Percentiles rank a stretch among this genome's conserved stretches.
phyloP scores from a whole-genome alignment of 2,113 vertebrate species.

The Zosterops borbonicus region DNA sequence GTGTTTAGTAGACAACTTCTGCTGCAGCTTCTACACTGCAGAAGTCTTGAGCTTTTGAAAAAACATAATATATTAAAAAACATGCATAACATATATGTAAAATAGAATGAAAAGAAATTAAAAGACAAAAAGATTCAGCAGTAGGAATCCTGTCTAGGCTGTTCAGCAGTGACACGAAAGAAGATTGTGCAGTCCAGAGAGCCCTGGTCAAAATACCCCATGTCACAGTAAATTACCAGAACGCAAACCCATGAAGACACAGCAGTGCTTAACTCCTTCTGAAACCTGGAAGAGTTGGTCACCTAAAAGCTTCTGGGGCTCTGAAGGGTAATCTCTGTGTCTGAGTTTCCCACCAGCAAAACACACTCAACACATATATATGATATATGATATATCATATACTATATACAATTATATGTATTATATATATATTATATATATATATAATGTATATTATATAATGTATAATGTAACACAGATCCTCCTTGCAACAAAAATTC shows the following conservation, averaged over 20 bases:
- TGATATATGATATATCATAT: too few species aligned
- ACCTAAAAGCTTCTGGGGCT: neutral
- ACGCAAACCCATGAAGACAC: neutral
- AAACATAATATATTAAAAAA: neutral
- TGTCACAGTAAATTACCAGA: neutral
- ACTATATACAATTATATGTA: too few species aligned
- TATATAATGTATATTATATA: too few species aligned
- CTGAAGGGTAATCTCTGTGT: neutral
- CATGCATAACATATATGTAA: neutral
- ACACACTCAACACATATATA: rapidly evolving
- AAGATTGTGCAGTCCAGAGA: neutral
- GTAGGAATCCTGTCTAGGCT: neutral
- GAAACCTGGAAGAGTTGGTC: neutral
- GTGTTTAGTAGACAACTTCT: neutral
- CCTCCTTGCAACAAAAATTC: neutral
- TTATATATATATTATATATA: too few species aligned
- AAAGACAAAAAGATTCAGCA: neutral
- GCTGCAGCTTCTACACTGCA: neutral
- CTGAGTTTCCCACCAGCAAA: neutral
- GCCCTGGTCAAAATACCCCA: neutral
- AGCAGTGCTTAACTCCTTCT: neutral
- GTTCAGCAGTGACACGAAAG: neutral
- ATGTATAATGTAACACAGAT: neutral
- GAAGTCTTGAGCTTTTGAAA: neutral
- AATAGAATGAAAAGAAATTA: neutral